Percentiles rank a stretch among this genome's conserved stretches.
Conservation (phyloP, 2,888 invertebrate genomes). For the Callyntrura sp. region DNA sequence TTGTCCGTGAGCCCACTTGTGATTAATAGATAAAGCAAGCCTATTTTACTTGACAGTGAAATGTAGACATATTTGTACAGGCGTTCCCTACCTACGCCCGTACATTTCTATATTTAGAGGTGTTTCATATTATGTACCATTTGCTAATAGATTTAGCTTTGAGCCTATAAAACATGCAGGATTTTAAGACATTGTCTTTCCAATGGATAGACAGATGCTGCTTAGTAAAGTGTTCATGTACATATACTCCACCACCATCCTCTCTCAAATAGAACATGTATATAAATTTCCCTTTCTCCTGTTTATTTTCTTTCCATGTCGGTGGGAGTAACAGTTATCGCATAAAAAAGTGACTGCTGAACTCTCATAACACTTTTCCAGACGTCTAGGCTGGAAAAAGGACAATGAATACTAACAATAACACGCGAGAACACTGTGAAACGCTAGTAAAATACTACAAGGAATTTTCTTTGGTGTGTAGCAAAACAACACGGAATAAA, state of each 20-base stretch:
- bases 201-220: background rate
- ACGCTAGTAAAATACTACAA: slow-evolving; percentile 26
- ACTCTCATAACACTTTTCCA: slow-evolving; percentile 39
- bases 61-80: background rate
- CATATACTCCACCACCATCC: too few relatives aligned
- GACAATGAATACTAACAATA: slow-evolving; percentile 28
- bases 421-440: slow-evolving; percentile 22
- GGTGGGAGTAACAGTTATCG: slow-evolving; percentile 17
- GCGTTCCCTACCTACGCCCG: background rate
- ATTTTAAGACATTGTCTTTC: slow-evolving; percentile 27
- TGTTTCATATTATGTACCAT: background rate
- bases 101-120: background rate
- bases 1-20: background rate
- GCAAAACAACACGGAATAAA: slow-evolving; percentile 46
- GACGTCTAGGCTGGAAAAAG: slow-evolving; percentile 39
- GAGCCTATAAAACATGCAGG: slow-evolving; percentile 21
- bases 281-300: background rate
- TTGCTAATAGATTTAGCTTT: too few relatives aligned
- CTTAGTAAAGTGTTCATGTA: background rate
- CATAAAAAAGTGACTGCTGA: slow-evolving; percentile 44
- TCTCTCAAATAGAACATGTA: background rate
- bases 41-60: background rate
- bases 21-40: background rate
- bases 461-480: background rate
- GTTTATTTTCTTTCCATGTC: slow-evolving; percentile 16